A percentile compares a stretch with the other conserved stretches of the same genome.
Evolutionary conservation across 2,113 vertebrate genomes (phyloP).

Genomic region (Colossoma macropomum): DNA sequence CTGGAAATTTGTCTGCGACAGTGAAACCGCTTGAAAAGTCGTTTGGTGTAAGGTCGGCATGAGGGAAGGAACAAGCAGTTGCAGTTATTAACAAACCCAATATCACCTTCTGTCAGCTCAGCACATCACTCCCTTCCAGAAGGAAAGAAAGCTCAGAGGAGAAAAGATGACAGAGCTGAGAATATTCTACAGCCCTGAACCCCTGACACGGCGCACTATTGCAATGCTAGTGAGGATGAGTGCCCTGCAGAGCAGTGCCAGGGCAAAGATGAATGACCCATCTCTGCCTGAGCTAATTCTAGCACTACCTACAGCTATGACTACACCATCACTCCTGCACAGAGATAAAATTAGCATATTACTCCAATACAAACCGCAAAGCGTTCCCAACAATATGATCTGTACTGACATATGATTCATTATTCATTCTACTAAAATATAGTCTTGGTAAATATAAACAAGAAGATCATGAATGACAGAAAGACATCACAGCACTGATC

Average conservation of each 20-base stretch:
- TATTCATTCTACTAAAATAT: neutral
- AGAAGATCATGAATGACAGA: too few relatives aligned
- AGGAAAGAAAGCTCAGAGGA: neutral
- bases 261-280: neutral
- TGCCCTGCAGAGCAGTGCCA: neutral
- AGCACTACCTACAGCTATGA: neutral
- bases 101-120: neutral
- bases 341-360: neutral
- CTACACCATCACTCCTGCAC: neutral
- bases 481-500: neutral
- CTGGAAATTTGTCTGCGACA: too few relatives aligned
- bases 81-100: constrained; percentile 3
- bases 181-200: neutral
- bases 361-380: neutral
- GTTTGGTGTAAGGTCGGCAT: too few relatives aligned
- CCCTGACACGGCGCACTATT: neutral
- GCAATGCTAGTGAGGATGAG: neutral
- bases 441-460: too few relatives aligned
- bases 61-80: neutral
- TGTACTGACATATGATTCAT: too few relatives aligned
- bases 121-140: neutral
- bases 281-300: neutral
- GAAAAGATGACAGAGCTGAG: neutral
- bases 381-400: neutral
- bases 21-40: too few relatives aligned